Evolutionary conservation across 2,797 vertebrate genomes (phyloP).

Genomic region (Enteromius argenteus): DNA sequence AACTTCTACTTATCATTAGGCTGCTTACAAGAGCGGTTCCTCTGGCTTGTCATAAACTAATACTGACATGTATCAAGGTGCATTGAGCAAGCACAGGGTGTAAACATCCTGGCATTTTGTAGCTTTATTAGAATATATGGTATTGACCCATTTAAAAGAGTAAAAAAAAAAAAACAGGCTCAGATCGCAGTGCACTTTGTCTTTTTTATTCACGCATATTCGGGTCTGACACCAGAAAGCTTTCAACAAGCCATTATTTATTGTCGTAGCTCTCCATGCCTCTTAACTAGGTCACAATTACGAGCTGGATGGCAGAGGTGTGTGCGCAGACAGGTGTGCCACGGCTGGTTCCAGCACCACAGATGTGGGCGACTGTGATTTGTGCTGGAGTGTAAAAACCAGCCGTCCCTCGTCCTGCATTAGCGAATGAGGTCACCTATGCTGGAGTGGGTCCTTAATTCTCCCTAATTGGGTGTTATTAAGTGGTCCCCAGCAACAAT

Average conservation of each 20-base stretch:
- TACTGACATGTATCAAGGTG: slow-evolving; percentile 4
- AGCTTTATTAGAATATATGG: slow-evolving; percentile 32
- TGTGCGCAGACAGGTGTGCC: slow-evolving; percentile 33
- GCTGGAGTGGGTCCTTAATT: slow-evolving; percentile 35
- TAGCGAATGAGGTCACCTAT: slow-evolving; percentile 43
- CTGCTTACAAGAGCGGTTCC: slow-evolving; percentile 2
- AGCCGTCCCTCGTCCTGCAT: background rate
- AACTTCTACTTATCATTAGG: slow-evolving; percentile 29
- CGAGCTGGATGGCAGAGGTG: slow-evolving; percentile 12
- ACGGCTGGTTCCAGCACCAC: background rate
- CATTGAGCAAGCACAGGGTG: background rate
- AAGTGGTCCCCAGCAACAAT: slow-evolving; percentile 34
- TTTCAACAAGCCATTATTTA: slow-evolving; percentile 51
- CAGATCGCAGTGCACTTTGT: slow-evolving; percentile 13
- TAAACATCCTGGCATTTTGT: slow-evolving; percentile 23
- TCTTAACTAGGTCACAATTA: slow-evolving; percentile 49
- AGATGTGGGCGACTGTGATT: slow-evolving; percentile 35
- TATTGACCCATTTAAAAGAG: slow-evolving; percentile 41
- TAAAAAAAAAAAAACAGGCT: slow-evolving; percentile 13
- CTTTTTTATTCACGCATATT: slow-evolving; percentile 43
- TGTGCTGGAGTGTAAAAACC: slow-evolving; percentile 22
- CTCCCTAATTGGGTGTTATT: slow-evolving; percentile 39
- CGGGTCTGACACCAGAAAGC: slow-evolving; percentile 34
- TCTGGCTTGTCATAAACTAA: slow-evolving; percentile 6
- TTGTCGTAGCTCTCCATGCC: background rate